phyloP scores from a whole-genome alignment of 2,888 invertebrate species.

The Crossocerus cetratus region DNA sequence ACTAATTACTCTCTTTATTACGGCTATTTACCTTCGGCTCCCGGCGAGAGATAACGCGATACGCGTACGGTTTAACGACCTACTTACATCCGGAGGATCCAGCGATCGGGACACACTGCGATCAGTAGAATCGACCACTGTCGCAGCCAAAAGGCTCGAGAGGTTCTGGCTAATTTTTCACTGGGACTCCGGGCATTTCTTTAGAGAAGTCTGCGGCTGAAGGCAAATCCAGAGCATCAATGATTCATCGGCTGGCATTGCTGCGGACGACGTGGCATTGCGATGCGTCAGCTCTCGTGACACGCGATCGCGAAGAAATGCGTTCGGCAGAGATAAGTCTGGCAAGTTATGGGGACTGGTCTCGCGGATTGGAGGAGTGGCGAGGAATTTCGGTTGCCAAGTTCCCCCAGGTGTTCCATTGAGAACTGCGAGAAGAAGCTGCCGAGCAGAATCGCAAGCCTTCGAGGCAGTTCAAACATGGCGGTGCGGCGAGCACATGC shows the following conservation, averaged over 20 bases:
- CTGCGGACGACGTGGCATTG: background rate
- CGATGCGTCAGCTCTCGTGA: background rate
- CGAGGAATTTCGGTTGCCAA: background rate
- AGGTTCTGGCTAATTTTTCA: too few relatives aligned
- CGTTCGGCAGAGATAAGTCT: background rate
- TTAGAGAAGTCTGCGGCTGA: too few relatives aligned
- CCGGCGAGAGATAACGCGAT: too few relatives aligned
- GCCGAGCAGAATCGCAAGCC: slow-evolving; percentile 51
- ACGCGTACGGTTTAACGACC: too few relatives aligned
- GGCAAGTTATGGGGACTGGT: background rate
- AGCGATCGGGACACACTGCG: too few relatives aligned
- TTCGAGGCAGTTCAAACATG: slow-evolving; percentile 74
- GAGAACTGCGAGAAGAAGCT: slow-evolving; percentile 42
- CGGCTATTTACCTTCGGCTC: too few relatives aligned
- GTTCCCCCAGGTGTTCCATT: slow-evolving; percentile 2
- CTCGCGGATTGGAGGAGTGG: background rate
- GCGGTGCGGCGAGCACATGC: slow-evolving; percentile 66
- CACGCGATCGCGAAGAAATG: background rate
- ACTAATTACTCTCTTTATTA: too few relatives aligned
- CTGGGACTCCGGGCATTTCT: too few relatives aligned
- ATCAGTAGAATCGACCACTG: too few relatives aligned
- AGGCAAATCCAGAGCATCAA: background rate
- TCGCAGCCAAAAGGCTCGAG: too few relatives aligned
- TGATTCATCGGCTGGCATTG: background rate
- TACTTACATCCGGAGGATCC: too few relatives aligned